A percentile compares a stretch with the other conserved stretches of the same genome.
These are phyloP conservation scores for Idaea aversata DNA, from an alignment of 2,888 invertebrate species.

Conservation along the genomic window DNA sequence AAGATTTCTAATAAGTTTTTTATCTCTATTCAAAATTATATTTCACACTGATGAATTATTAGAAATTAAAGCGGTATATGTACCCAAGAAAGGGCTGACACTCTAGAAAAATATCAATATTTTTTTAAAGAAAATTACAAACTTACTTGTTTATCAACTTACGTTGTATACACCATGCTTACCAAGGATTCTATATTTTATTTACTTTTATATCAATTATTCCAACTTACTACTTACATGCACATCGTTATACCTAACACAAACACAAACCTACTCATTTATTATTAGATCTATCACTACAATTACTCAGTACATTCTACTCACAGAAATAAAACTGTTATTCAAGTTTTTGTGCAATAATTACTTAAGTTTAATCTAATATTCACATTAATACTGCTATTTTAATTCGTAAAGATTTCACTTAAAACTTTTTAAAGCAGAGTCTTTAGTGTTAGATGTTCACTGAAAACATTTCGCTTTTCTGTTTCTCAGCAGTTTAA, in stretches of 20 bases:
- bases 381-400: conserved; percentile 18
- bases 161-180: conserved; percentile 39
- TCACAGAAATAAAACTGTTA: conserved; percentile 43
- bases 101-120: background rate
- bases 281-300: conserved; percentile 57
- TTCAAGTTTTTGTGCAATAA: conserved; percentile 42
- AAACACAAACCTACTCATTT: conserved; percentile 60
- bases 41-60: too few species aligned
- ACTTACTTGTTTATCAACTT: conserved; percentile 9
- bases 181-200: conserved; percentile 39
- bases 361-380: conserved; percentile 32
- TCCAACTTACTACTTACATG: conserved; percentile 58
- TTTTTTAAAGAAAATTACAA: background rate
- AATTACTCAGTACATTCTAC: conserved; percentile 40
- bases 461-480: conserved; percentile 44
- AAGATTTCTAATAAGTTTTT: too few species aligned
- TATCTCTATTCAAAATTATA: too few species aligned
- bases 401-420: conserved; percentile 3
- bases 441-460: conserved; percentile 9
- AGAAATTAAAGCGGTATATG: background rate
- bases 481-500: conserved; percentile 50
- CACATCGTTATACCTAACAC: conserved; percentile 63
- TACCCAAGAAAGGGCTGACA: background rate
- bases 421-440: background rate
- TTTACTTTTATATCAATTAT: conserved; percentile 17